These are phyloP conservation scores for Sphinx pinastri DNA, from an alignment of 2,888 invertebrate genomes.

Conservation along the genomic window DNA sequence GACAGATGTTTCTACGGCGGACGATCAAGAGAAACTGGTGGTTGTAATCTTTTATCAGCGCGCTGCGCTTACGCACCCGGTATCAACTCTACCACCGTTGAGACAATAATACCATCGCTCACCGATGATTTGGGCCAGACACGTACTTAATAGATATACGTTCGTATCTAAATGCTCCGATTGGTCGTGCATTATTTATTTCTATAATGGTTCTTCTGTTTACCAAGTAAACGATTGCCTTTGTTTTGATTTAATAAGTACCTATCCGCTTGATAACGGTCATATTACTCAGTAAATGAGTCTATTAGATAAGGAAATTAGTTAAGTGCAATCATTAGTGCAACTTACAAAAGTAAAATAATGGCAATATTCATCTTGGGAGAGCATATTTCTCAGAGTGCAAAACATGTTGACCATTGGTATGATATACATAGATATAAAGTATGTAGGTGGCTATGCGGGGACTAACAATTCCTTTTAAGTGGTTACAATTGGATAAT, in stretches of 20 bases:
- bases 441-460: conserved; percentile 25
- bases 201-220: conserved; percentile 56
- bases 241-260: conserved; percentile 55
- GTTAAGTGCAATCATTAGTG: conserved; percentile 3
- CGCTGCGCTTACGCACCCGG: conserved; percentile 55
- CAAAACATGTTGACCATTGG: neutral
- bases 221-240: conserved; percentile 61
- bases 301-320: conserved; percentile 36
- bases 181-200: conserved; percentile 70
- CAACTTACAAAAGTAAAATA: neutral
- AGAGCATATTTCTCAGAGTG: neutral
- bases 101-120: conserved; percentile 63
- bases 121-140: conserved; percentile 61
- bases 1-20: conserved; percentile 61
- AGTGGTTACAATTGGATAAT: conserved; percentile 54
- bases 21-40: conserved; percentile 74
- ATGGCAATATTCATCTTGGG: neutral
- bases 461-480: conserved; percentile 37
- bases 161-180: conserved; percentile 69
- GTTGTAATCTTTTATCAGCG: conserved; percentile 78
- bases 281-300: conserved; percentile 39
- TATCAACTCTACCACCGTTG: conserved; percentile 52
- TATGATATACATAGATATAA: neutral
- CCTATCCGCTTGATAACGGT: conserved; percentile 40
- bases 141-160: conserved; percentile 46